These are phyloP conservation scores for Leucoraja ocellata DNA, from an alignment of 2,797 vertebrate genomes.

Conservation along the genomic window DNA sequence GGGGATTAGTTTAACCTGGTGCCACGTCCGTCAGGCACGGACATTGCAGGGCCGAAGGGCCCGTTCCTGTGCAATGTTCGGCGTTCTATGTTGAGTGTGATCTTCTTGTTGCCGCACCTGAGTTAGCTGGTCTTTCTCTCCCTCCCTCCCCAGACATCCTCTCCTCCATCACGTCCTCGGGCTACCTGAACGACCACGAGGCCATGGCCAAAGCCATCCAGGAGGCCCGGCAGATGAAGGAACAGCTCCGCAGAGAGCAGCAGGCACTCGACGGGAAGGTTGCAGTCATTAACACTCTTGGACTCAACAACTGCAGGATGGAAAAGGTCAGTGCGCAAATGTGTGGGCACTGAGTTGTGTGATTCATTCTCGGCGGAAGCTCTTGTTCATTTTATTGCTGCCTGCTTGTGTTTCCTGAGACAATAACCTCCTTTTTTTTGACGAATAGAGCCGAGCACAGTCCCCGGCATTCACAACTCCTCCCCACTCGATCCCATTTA, in stretches of 20 bases:
- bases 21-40: too few species aligned
- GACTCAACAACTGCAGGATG: constrained; percentile 84
- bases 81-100: too few species aligned
- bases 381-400: neutral
- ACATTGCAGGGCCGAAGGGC: too few species aligned
- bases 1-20: too few species aligned
- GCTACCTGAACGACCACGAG: constrained; percentile 95
- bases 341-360: neutral
- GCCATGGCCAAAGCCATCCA: constrained; percentile 95
- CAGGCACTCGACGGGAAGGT: constrained; percentile 94
- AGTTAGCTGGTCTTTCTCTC: neutral
- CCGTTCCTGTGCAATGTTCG: too few species aligned
- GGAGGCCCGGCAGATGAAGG: constrained; percentile 96
- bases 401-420: neutral
- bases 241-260: constrained; percentile 91
- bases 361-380: neutral
- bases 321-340: constrained; percentile 73
- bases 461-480: neutral
- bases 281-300: constrained; percentile 81
- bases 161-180: constrained; percentile 70
- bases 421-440: neutral
- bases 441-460: neutral
- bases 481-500: neutral
- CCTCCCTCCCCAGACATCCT: constrained; percentile 61
- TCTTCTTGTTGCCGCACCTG: neutral